phyloP scores from a whole-genome alignment of 2,113 vertebrate species.

The Alces alces region DNA sequence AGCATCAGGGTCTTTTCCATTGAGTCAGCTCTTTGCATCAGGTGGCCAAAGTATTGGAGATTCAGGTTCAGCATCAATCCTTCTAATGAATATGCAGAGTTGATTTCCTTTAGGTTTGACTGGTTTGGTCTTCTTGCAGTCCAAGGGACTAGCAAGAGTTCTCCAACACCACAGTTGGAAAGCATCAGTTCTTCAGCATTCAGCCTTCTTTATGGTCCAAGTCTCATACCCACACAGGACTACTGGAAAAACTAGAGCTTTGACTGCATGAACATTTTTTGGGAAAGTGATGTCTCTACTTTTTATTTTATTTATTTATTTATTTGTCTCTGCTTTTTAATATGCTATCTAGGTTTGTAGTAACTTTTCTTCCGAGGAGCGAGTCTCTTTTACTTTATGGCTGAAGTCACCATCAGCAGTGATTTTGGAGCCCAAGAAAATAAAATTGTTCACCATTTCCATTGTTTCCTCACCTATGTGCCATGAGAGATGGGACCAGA shows the following conservation, averaged over 20 bases:
- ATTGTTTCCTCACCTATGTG: not conserved
- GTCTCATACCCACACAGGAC: not conserved
- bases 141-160: not conserved
- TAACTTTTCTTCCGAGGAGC: not conserved
- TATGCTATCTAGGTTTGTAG: not conserved
- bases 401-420: not conserved
- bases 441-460: not conserved
- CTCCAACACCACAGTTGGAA: not conserved
- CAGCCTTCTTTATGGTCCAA: not conserved
- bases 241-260: not conserved
- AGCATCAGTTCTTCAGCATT: not conserved
- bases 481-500: not conserved
- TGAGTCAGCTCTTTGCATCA: not conserved
- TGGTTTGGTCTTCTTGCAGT: not conserved
- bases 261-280: not conserved
- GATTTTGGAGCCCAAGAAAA: not conserved
- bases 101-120: not conserved
- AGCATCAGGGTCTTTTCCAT: not conserved
- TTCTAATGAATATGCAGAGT: not conserved
- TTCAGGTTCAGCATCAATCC: not conserved
- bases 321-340: not conserved
- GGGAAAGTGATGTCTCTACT: not conserved
- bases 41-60: not conserved
- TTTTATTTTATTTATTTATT: not conserved
- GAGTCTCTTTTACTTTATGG: not conserved